Evolutionary conservation across 2,888 invertebrate genomes (phyloP).

Genomic region (Tinea pellionella): DNA sequence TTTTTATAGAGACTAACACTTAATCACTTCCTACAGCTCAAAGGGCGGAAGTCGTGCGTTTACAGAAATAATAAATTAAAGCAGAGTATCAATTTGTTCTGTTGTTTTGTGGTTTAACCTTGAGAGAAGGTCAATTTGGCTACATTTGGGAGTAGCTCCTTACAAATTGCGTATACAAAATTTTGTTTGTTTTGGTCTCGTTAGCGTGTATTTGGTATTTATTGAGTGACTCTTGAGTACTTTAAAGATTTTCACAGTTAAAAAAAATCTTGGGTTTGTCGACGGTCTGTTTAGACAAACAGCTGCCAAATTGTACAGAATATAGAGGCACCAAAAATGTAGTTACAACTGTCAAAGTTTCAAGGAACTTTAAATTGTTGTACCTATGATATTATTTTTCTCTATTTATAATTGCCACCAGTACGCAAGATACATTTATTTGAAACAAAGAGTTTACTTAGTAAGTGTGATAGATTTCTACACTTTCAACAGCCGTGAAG

Average conservation of each 20-base stretch:
- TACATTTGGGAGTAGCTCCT: conserved; percentile 31
- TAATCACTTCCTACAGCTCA: conserved; percentile 64
- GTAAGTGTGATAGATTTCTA: too few species aligned
- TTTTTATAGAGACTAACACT: conserved; percentile 45
- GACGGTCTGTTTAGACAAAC: neutral
- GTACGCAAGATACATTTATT: too few species aligned
- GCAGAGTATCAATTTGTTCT: conserved; percentile 20
- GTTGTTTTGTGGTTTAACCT: conserved; percentile 37
- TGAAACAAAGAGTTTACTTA: too few species aligned
- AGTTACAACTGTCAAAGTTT: neutral
- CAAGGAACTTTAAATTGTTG: neutral
- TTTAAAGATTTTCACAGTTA: neutral
- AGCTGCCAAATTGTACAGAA: neutral
- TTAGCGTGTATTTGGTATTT: conserved; percentile 48
- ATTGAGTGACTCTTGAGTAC: neutral
- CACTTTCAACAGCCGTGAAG: too few species aligned
- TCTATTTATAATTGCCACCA: neutral
- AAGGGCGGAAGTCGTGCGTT: conserved; percentile 63
- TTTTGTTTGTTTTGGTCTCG: conserved; percentile 40
- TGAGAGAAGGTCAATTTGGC: conserved; percentile 46
- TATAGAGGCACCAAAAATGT: neutral
- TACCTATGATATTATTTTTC: neutral
- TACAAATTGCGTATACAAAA: conserved; percentile 41
- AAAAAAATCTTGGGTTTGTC: neutral
- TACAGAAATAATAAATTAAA: conserved; percentile 60